These are phyloP conservation scores for Psococerastis gibbosa DNA, from an alignment of 2,888 invertebrate species.

Conservation along the genomic window DNA sequence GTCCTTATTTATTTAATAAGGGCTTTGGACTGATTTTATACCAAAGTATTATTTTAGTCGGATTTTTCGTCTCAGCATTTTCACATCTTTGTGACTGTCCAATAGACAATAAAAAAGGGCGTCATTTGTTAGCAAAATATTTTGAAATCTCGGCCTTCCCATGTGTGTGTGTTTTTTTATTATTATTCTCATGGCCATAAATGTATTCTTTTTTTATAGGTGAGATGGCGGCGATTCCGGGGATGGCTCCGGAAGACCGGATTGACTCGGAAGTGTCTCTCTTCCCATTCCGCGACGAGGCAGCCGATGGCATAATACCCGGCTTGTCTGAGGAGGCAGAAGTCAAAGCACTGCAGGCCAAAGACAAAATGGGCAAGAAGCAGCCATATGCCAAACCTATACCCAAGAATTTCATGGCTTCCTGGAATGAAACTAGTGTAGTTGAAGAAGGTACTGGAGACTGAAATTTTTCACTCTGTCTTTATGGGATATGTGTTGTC, in stretches of 20 bases:
- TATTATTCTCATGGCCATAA: too few species aligned
- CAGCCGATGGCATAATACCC: slow-evolving; percentile 42
- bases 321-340: slow-evolving; percentile 63
- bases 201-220: slow-evolving; percentile 29
- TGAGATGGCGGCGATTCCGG: slow-evolving; percentile 71
- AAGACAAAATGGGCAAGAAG: slow-evolving; percentile 42
- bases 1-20: too few species aligned
- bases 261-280: slow-evolving; percentile 35
- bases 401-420: slow-evolving; percentile 90
- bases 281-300: slow-evolving; percentile 32
- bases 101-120: too few species aligned
- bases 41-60: slow-evolving; percentile 8
- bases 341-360: slow-evolving; percentile 25
- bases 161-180: slow-evolving; percentile 7
- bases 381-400: slow-evolving; percentile 92
- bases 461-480: too few species aligned
- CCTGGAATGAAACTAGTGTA: slow-evolving; percentile 69
- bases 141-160: too few species aligned
- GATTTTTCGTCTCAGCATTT: slow-evolving; percentile 11
- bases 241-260: slow-evolving; percentile 96
- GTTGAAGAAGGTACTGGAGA: slow-evolving; percentile 30
- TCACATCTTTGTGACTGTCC: too few species aligned
- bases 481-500: too few species aligned
- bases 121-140: too few species aligned
- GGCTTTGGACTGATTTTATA: too few species aligned